Percentiles rank a stretch among this genome's conserved stretches.
These are phyloP conservation scores for Tanaodytes sp. DNA, from an alignment of 2,888 invertebrate genomes.

Conservation along the genomic window DNA sequence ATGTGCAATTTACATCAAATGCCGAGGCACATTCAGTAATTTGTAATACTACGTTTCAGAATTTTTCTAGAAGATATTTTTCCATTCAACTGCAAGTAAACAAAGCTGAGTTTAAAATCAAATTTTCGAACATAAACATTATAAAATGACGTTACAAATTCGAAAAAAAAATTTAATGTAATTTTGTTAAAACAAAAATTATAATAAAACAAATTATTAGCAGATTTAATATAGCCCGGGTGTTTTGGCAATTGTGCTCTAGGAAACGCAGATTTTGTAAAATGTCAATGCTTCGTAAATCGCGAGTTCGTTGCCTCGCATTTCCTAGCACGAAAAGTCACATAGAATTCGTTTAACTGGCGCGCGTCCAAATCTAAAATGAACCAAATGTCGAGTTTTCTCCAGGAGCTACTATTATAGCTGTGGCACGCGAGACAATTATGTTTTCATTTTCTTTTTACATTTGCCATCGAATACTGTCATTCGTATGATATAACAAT, in stretches of 20 bases:
- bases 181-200: too few relatives aligned
- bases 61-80: too few relatives aligned
- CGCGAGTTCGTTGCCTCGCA: constrained; percentile 55
- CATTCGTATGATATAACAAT: too few relatives aligned
- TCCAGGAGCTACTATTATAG: constrained; percentile 51
- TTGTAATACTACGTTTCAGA: too few relatives aligned
- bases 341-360: constrained; percentile 53
- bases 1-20: constrained; percentile 38
- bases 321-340: constrained; percentile 52
- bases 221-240: too few relatives aligned
- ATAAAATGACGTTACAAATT: too few relatives aligned
- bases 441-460: constrained; percentile 44
- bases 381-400: constrained; percentile 55
- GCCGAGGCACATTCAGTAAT: constrained; percentile 30
- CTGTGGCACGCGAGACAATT: constrained; percentile 51
- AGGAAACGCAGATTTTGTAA: constrained; percentile 33
- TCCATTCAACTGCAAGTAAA: too few relatives aligned
- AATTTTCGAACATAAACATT: too few relatives aligned
- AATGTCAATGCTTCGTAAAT: constrained; percentile 46
- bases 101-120: too few relatives aligned
- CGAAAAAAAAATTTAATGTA: too few relatives aligned
- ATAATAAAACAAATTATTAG: too few relatives aligned
- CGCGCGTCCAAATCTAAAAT: constrained; percentile 53
- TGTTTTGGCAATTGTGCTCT: not conserved
- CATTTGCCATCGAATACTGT: too few relatives aligned